Conservation (phyloP, 2,888 invertebrate genomes). For the Noctua janthe region DNA sequence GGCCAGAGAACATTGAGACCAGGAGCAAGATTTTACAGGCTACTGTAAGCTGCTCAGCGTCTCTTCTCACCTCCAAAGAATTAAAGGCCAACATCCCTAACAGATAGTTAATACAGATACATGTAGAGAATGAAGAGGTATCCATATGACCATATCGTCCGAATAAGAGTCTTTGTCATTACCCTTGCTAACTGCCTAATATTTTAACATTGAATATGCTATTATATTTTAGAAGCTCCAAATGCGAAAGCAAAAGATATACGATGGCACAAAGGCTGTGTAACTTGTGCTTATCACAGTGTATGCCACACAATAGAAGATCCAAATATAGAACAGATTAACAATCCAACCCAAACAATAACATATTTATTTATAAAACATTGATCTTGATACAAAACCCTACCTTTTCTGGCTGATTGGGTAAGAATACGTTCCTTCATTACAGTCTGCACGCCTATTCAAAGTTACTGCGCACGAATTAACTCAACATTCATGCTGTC, state of each 20-base stretch:
- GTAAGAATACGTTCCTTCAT: slow-evolving; percentile 44
- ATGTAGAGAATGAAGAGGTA: no score
- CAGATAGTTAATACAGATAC: no score
- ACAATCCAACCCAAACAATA: slow-evolving; percentile 25
- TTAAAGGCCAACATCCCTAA: no score
- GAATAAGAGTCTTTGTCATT: not conserved
- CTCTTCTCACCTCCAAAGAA: no score
- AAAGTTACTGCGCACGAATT: slow-evolving; percentile 34
- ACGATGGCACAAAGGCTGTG: not conserved
- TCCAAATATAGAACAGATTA: slow-evolving; percentile 52
- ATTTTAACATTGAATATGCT: no score
- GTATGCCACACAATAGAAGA: slow-evolving; percentile 41
- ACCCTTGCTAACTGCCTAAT: not conserved
- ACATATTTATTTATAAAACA: slow-evolving; percentile 45
- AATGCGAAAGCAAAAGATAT: not conserved
- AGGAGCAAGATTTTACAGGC: no score
- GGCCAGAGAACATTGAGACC: not conserved
- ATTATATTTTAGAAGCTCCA: not conserved
- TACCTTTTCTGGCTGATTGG: slow-evolving; percentile 56
- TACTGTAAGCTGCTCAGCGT: no score
- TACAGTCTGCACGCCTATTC: slow-evolving; percentile 22
- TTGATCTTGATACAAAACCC: slow-evolving; percentile 54
- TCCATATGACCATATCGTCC: not conserved
- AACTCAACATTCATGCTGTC: not conserved
- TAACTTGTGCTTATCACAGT: slow-evolving; percentile 1